A percentile compares a stretch with the other conserved stretches of the same genome.
These are phyloP conservation scores for Drosophila seguyi DNA, from an alignment of 1,140 invertebrate species.

Conservation along the genomic window DNA sequence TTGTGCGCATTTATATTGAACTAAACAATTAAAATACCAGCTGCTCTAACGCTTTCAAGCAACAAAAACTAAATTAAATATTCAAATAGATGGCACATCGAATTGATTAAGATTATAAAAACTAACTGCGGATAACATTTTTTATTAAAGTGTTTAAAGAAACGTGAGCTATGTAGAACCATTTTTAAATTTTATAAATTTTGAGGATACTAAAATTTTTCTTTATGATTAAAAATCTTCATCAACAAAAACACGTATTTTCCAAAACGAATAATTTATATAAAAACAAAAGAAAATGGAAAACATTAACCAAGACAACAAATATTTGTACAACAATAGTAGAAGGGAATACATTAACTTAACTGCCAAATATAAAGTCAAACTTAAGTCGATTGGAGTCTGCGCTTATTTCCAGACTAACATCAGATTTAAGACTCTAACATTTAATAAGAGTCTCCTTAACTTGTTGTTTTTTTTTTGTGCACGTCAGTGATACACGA, in stretches of 20 bases:
- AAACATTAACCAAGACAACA: no score
- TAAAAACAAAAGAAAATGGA: no score
- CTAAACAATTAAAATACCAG: slow-evolving; percentile 17
- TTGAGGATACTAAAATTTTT: background rate
- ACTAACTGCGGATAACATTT: background rate
- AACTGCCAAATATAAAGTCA: no score
- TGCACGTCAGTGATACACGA: background rate
- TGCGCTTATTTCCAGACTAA: no score
- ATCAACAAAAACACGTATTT: no score
- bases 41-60: background rate
- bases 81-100: background rate
- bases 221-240: background rate
- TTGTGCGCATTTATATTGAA: background rate
- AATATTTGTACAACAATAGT: no score
- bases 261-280: no score
- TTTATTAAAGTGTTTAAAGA: background rate
- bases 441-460: no score
- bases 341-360: no score
- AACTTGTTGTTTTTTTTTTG: no score
- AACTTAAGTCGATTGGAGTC: no score
- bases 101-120: slow-evolving; percentile 17
- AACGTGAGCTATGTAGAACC: background rate
- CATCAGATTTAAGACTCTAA: no score
- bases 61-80: background rate
- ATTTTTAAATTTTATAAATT: background rate